Conservation (phyloP, 2,888 invertebrate species). For the Synergus itoensis region DNA sequence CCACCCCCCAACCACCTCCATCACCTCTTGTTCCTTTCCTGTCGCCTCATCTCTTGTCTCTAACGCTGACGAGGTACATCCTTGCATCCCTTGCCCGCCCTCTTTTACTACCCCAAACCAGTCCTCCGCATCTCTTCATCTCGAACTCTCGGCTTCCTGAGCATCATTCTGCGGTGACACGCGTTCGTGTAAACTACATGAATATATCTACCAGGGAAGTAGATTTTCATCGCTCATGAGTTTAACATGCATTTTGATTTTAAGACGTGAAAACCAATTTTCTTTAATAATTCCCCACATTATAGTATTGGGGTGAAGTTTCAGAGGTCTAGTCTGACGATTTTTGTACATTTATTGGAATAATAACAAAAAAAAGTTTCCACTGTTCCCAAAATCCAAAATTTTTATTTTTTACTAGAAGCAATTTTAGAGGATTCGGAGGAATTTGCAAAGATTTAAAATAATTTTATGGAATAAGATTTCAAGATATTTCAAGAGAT, state of each 20-base stretch:
- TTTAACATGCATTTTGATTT: background rate
- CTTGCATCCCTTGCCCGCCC: conserved; percentile 33
- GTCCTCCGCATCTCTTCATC: conserved; percentile 43
- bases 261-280: background rate
- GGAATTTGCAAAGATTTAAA: no score
- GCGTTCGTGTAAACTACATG: conserved; percentile 68
- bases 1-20: conserved; percentile 38
- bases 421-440: no score
- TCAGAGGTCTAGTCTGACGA: no score
- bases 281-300: no score
- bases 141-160: conserved; percentile 56
- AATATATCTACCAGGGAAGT: background rate
- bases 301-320: no score
- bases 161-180: conserved; percentile 61
- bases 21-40: conserved; percentile 46
- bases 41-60: conserved; percentile 53
- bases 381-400: no score
- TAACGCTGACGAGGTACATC: conserved; percentile 47
- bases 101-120: conserved; percentile 27
- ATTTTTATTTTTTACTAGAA: no score
- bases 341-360: no score
- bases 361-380: no score
- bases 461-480: no score
- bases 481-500: no score
- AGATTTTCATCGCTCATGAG: conserved; percentile 18